These are phyloP conservation scores for Caerostris darwini DNA, from an alignment of 1,140 invertebrate species.

Conservation along the genomic window DNA sequence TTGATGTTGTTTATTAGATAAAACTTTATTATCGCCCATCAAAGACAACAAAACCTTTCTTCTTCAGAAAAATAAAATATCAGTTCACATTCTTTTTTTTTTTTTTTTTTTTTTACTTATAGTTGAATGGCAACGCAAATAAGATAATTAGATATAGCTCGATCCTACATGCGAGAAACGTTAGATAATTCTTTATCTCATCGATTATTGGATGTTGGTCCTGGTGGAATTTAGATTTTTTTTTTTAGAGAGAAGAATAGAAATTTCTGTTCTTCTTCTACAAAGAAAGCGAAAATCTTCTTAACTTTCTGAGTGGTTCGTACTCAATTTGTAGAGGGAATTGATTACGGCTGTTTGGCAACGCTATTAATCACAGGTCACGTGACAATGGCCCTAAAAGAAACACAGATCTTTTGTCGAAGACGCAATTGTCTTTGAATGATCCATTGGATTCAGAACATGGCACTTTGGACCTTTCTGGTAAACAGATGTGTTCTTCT, in stretches of 20 bases:
- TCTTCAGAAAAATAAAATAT: not conserved
- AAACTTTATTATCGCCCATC: conserved; percentile 37
- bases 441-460: not conserved
- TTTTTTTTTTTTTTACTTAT: not conserved
- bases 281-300: conserved; percentile 26
- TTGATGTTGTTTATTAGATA: conserved; percentile 33
- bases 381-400: conserved; percentile 22
- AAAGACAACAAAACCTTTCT: conserved; percentile 11
- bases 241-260: not conserved
- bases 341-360: not conserved
- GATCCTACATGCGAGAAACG: not conserved
- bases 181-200: conserved; percentile 16
- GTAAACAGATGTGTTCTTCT: too few relatives aligned
- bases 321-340: conserved; percentile 30
- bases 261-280: not conserved
- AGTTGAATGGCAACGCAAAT: conserved; percentile 19
- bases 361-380: conserved; percentile 23
- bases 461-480: too few relatives aligned
- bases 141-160: conserved; percentile 39
- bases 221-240: conserved; percentile 4
- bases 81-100: not conserved
- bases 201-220: conserved; percentile 48
- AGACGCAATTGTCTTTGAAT: not conserved
- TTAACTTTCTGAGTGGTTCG: conserved; percentile 18
- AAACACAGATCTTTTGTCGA: not conserved